Base-by-base conservation (phyloP, 2,797 vertebrate genomes). In the Ciconia nigra region DNA sequence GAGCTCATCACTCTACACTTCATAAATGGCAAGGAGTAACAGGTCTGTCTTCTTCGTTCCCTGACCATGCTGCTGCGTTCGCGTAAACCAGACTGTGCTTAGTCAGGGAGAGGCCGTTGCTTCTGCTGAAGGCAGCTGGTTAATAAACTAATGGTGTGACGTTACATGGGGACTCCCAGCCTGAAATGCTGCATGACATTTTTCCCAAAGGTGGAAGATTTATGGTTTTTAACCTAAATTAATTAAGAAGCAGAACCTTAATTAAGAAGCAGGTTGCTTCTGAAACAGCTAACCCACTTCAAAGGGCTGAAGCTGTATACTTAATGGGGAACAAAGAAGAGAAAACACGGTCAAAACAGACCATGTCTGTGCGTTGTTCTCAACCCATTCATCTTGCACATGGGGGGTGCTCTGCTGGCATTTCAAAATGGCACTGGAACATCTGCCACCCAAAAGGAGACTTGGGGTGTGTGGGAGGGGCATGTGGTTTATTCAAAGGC, bases 371-470 rank as follows among this genome's bases (percentile, higher is more conserved):
- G 78, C 1, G 54, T 95, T 91, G 76, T 81, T 86, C 89, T 70
- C 57, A 70, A 33, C 39, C 57, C 76, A 94, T 96, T 95, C 93
- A 91, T 88, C 79, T 20, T 22, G 59, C 69, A 31, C 79, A 20
- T 10, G 6, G 73, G 46, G 81, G 76, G 89, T 87, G 84, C 93
- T 94, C 84, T 83, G 89, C 79, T 88, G 94, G 92, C 85, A 95
- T 94, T 95, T 31, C 72, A 66, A 96, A 95, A 95, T 65, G 61
- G 62, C 76, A 82, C 37, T 11, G 58, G 65, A 95, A 94, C 94
- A 96, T 95, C 95, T 97, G 94, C 87, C 90, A 95, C 71, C 65
- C 92, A 86, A 92, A 90, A 93, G 72, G 52, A 96, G 79, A 93
- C 76, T 0, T 67, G 73, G 73, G 62, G 44, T 33, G 58, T 65